phyloP scores from a whole-genome alignment of 2,113 vertebrate species.

The Cinclus mexicanus region DNA sequence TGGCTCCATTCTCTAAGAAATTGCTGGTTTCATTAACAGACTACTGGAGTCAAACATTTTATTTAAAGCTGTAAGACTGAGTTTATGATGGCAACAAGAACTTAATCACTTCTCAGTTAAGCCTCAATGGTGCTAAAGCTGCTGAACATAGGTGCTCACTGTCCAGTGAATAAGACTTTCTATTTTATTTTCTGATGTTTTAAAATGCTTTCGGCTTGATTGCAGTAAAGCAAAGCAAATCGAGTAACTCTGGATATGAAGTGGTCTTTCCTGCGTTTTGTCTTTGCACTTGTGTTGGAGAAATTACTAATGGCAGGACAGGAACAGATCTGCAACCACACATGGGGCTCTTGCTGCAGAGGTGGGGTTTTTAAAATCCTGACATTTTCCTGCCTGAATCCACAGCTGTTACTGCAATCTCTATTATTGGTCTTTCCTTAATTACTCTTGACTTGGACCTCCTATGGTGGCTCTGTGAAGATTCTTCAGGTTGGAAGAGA shows the following conservation, averaged over 20 bases:
- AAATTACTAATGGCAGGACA: neutral
- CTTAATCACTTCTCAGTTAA: neutral
- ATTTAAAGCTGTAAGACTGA: neutral
- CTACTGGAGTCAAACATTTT: neutral
- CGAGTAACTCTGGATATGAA: neutral
- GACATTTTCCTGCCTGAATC: neutral
- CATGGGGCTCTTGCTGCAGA: neutral
- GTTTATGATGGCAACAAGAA: neutral
- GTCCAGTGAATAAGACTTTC: neutral
- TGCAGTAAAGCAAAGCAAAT: neutral
- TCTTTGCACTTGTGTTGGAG: neutral
- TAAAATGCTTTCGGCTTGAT: neutral
- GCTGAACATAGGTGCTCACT: accelerated
- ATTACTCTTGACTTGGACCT: neutral
- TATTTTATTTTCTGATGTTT: neutral
- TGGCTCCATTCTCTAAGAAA: conserved; percentile 3
- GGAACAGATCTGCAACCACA: neutral
- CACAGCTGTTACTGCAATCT: neutral
- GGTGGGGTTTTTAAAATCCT: neutral
- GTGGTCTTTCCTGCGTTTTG: neutral
- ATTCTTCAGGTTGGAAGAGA: neutral
- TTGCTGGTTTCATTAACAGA: neutral
- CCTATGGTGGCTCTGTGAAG: neutral
- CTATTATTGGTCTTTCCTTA: neutral
- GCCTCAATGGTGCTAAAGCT: neutral